A percentile compares a stretch with the other conserved stretches of the same genome.
These are phyloP conservation scores for Ciconia nigra DNA, from an alignment of 2,797 vertebrate genomes.

Conservation along the genomic window DNA sequence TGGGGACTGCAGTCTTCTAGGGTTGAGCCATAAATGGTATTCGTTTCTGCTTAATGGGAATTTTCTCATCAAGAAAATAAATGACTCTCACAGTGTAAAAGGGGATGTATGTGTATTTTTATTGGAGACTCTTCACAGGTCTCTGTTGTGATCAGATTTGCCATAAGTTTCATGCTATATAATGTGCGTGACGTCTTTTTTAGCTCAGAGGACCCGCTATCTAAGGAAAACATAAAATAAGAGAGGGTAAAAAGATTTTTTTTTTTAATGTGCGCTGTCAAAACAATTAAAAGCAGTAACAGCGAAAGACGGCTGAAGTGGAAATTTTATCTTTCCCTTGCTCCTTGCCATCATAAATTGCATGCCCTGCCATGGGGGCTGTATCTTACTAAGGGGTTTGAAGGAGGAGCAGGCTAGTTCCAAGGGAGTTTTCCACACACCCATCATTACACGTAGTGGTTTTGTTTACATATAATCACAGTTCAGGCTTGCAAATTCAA, in stretches of 20 bases:
- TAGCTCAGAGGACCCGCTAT: not conserved
- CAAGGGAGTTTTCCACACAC: not conserved
- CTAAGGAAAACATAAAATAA: not conserved
- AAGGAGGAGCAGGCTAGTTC: not conserved
- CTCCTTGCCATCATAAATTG: not conserved
- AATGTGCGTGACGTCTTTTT: not conserved
- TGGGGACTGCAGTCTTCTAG: not conserved
- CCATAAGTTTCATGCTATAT: rapidly evolving
- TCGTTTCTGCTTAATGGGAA: not conserved
- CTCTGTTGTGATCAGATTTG: not conserved
- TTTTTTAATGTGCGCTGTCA: not conserved
- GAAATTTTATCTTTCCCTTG: not conserved
- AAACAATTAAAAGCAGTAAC: not conserved
- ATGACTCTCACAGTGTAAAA: not conserved
- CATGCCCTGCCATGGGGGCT: not conserved
- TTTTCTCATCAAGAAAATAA: not conserved
- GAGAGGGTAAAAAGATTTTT: not conserved
- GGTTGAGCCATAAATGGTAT: not conserved
- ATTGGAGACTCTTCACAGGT: not conserved
- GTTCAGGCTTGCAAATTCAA: not conserved
- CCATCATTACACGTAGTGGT: not conserved
- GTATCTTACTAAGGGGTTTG: not conserved
- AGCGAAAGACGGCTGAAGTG: not conserved
- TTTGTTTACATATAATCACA: not conserved
- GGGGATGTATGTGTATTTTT: not conserved